A percentile compares a stretch with the other conserved stretches of the same genome.
These are phyloP conservation scores for Peromyscus melanophrys DNA, from an alignment of 2,797 vertebrate species.

Conservation along the genomic window DNA sequence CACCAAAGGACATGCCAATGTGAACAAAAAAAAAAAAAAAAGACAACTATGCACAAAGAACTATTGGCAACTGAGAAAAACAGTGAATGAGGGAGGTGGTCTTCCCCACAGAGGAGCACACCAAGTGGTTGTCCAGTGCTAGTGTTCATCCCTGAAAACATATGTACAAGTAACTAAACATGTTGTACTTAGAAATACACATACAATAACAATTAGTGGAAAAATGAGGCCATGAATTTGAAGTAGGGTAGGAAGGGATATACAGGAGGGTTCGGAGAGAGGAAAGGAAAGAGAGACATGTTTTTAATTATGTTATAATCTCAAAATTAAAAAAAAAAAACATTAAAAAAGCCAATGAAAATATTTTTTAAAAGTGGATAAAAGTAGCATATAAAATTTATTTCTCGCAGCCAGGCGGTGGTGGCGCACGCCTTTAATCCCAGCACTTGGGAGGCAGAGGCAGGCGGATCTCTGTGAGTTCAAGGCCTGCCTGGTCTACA, in stretches of 20 bases:
- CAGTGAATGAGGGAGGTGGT: not conserved
- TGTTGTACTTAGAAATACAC: too few species aligned
- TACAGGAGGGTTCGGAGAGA: not conserved
- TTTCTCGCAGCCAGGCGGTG: not conserved
- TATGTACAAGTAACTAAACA: not conserved
- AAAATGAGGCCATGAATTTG: not conserved
- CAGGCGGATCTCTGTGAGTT: too few species aligned
- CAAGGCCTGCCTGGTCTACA: too few species aligned
- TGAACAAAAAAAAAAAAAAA: too few species aligned
- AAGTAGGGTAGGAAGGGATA: not conserved
- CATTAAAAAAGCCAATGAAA: not conserved
- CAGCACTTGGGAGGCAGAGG: too few species aligned
- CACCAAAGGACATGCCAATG: not conserved
- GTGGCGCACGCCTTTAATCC: too few species aligned
- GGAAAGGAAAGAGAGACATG: not conserved
- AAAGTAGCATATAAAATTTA: not conserved
- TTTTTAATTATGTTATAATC: not conserved
- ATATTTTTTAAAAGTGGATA: not conserved
- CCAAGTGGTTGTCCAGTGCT: not conserved
- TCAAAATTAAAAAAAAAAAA: not conserved
- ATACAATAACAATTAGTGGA: not conserved
- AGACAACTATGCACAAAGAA: not conserved
- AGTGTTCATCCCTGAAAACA: not conserved
- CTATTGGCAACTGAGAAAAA: not conserved
- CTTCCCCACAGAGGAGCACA: not conserved